Base-by-base conservation (phyloP, 2,888 invertebrate genomes). In the Hyposoter dolosus region DNA sequence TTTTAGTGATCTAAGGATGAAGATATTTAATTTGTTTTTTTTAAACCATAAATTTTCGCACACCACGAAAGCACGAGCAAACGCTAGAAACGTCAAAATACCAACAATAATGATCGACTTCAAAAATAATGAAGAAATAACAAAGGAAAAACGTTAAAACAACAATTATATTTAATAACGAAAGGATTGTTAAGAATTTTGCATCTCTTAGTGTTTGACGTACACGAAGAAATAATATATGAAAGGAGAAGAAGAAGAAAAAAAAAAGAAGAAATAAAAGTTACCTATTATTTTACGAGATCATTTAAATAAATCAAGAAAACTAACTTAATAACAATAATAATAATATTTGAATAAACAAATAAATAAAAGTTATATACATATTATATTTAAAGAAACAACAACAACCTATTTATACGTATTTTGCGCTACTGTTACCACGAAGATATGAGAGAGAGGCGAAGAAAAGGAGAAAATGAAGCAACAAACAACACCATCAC, bases 211-310 rank as follows among this genome's bases (percentile, higher is more conserved):
- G 83, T 81, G 80, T 83, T 78, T 74, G 86, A 85, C 82, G 69
- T 82, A 82, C 76, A 60, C 81, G 75, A 84, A 82, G 77, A 84
- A 68, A 72, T 45, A 90, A 89, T 81, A 77, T 90, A 86, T 90
- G 91, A 74, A 71, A 7, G 3, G 28, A n/a, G n/a, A 32, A 50
- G 9, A 47, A 76, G 12, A 23, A 43, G 10, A 40, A 40, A 15
- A 0, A 17, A 47, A 2, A 10, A n/a, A 53, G 28, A 28, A 7
- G 50, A n/a, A 35, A 71, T 53, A 35, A 91, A 93, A 93, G 92
- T 93, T 93, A 93, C 93, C 92, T 93, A 93, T 93, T 93, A 93
- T 89, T 88, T 93, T 93, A 93, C 90, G 90, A 90, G 89, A 83
- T 91, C 88, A 89, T 91, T 90, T 45, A 91, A 91, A 92, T 90